phyloP scores from a whole-genome alignment of 2,888 invertebrate genomes.

The Drosophila paucipuncta region DNA sequence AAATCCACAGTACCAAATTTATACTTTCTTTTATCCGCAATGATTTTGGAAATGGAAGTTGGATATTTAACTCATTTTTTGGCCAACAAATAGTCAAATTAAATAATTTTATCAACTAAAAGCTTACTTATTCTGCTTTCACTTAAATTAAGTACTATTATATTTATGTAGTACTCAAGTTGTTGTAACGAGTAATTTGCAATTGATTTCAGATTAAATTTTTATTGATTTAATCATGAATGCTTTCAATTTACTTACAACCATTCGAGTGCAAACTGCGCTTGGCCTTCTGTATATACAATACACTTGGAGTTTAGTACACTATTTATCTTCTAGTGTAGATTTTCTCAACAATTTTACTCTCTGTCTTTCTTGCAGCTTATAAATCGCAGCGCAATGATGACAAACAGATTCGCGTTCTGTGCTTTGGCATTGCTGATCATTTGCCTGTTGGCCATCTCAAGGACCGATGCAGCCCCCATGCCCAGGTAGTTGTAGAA shows the following conservation, averaged over 20 bases:
- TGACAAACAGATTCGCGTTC: constrained; percentile 78
- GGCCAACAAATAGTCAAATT: not conserved
- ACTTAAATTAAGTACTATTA: not conserved
- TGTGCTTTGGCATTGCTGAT: constrained; percentile 77
- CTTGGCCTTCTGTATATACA: too few species aligned
- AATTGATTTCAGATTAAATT: not conserved
- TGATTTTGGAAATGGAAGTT: not conserved
- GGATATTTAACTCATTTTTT: not conserved
- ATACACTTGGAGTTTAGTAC: not conserved
- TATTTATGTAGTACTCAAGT: not conserved
- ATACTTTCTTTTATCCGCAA: not conserved
- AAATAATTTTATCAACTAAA: not conserved
- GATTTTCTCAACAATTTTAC: not conserved
- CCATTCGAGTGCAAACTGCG: not conserved
- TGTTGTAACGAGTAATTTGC: not conserved
- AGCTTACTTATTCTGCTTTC: not conserved
- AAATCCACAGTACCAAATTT: not conserved
- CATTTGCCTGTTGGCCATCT: constrained; percentile 81
- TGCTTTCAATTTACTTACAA: not conserved
- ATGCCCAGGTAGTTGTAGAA: constrained; percentile 85
- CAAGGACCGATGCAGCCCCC: constrained; percentile 83
- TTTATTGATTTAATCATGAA: not conserved
- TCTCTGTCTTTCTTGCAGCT: constrained; percentile 44
- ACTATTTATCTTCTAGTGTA: not conserved
- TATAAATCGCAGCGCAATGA: constrained; percentile 67